Evolutionary conservation across 2,888 invertebrate species (phyloP), one percentile per base, ranked within the genome.

Genomic region (Zaprionus obscuricornis): DNA sequence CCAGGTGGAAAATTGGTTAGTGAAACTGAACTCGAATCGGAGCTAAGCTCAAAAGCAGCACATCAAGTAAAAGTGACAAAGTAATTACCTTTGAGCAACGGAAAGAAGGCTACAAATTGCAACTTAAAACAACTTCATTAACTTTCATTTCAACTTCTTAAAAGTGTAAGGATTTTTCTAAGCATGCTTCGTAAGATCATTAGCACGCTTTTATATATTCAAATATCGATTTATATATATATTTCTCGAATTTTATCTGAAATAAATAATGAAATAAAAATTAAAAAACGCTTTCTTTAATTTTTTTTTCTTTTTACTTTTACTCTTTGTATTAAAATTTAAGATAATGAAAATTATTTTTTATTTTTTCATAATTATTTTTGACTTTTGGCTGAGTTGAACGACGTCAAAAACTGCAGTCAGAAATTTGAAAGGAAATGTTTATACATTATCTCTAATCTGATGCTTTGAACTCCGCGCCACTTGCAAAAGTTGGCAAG

Each of bases 391-490:
- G 27, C 49, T 33, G 52, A 31, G 17, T 46, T 57, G 24, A 13
- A 10, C 55, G 46, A 60, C 49, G 34, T 59, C 47, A 43, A 47
- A n/a, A n/a, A 29, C 62, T 58, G 51, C 40, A 55, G 70, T 57
- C 66, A 77, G 59, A 78, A 82, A 77, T 77, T 83, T 83, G 77
- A 77, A 83, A 77, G 77, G 75, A 78, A 77, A 74, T 82, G 78
- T 60, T 82, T 60, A 74, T n/a, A 71, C 69, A 75, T 78, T 82
- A 77, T 77, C 77, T 75, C 42, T 47, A 66, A 77, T 77, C 76
- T 83, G 76, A 69, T 79, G 77, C 83, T 77, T 77, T 83, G 78
- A 78, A 78, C 78, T 83, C 58, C 50, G 83, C 83, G 79, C 76
- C 73, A 75, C 79, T 75, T 75, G 75, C 66, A 43, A 75, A 68